Percentiles rank a stretch among this genome's conserved stretches.
phyloP scores from a whole-genome alignment of 2,797 vertebrate species.

The Microhierax caerulescens region DNA sequence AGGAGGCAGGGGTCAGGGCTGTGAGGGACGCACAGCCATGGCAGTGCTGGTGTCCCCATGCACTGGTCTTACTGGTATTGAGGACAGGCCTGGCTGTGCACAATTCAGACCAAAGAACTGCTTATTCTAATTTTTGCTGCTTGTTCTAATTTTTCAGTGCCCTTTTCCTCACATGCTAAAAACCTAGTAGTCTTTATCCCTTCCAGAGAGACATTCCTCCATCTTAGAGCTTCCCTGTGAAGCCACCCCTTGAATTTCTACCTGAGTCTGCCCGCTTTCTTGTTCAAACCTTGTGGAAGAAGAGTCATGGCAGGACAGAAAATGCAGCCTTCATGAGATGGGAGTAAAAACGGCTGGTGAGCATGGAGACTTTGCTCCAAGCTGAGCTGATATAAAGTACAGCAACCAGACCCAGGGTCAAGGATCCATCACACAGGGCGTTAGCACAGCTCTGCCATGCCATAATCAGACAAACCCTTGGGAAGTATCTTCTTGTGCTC shows the following conservation, averaged over 20 bases:
- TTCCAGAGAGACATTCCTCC: not conserved
- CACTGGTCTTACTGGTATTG: rapidly evolving
- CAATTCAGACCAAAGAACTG: not conserved
- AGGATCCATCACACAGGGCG: not conserved
- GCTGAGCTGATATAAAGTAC: rapidly evolving
- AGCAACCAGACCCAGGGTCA: not conserved
- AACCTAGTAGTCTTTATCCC: not conserved
- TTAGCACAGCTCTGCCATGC: not conserved
- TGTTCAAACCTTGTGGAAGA: not conserved
- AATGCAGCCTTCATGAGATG: not conserved
- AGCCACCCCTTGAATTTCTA: not conserved
- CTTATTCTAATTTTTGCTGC: not conserved
- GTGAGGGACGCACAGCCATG: rapidly evolving
- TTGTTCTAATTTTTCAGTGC: not conserved
- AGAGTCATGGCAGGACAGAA: not conserved
- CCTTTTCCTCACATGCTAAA: not conserved
- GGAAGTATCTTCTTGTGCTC: not conserved
- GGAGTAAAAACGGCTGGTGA: rapidly evolving
- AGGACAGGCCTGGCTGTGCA: rapidly evolving
- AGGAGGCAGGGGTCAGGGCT: rapidly evolving
- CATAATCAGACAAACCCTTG: not conserved
- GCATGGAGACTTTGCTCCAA: not conserved
- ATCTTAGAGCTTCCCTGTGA: not conserved
- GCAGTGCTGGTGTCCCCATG: not conserved
- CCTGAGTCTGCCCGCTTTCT: not conserved